Base-by-base conservation (phyloP, 1,140 invertebrate species). In the Rhagoletis pomonella region DNA sequence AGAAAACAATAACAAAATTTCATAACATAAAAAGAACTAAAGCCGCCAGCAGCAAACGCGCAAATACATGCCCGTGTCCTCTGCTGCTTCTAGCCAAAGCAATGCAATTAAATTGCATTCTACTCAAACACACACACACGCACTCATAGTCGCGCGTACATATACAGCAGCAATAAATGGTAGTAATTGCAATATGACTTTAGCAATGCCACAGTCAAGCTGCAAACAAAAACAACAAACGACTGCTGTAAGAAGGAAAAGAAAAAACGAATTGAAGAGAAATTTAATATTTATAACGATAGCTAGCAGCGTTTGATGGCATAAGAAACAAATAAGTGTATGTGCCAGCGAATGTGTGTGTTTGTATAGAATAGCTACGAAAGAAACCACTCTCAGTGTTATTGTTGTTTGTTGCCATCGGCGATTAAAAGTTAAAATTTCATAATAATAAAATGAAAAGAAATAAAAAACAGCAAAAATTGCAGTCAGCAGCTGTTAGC, bases 401-500 rank as follows among this genome's bases (percentile, higher is more conserved):
- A 29, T 29, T 29, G 29, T 73, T 73, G 12, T 17, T 1, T 39
- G 5, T 81, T 81, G 73, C 73, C 73, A 81, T 55, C n/a, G 47
- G 17, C 73, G 19, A 81, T 55, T 81, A 55, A 81, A 50, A 81
- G 50, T 55, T 81, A 55, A 81, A n/a, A 81, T 81, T 81, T 81
- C 73, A 81, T 81, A 58, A 58, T 55, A 19, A 29, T 55, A 7
- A 5, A 5, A 12, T 12, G 17, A 12, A 62, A 62, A 17, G 4
- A 62, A 62, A 14, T 17, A 81, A 55, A 2, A 19, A 55, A 55
- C 4, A 7, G 12, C 1, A 42, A 81, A 58, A 58, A 47, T 1
- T 58, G 3, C 47, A 81, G 55, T 7, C 17, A 55, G 17, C 17
- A 50, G 3, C 84, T 60, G 84, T 42, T 39, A 39, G 10, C 39